Evolutionary conservation across 2,797 vertebrate genomes (phyloP), one percentile per base, ranked within the genome.

Genomic region (Aulostomus chinensis): DNA sequence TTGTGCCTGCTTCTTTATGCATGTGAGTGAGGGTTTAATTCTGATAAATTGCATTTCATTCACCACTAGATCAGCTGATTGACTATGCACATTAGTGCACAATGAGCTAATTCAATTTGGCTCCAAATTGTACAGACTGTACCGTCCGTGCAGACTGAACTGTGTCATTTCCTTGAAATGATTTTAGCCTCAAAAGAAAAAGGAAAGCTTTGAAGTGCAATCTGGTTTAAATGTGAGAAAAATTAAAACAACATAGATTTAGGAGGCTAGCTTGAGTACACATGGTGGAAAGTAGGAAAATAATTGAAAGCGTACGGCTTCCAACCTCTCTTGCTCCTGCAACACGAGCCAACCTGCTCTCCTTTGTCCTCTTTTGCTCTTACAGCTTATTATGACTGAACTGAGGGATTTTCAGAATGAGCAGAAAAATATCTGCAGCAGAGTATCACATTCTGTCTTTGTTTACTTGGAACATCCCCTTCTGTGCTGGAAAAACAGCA

Each of bases 401-500:
- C 9, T 48, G 24, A 54, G 17, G 17, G 10, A 34, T 41, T 58
- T 54, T 59, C 25, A 30, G 18, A 42, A 25, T 4, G 0, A 40
- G 14, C 21, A 15, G 14, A 36, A 65, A 56, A 57, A 42, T 12
- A 47, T 20, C 9, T 9, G 8, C 17, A 13, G 12, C 18, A 12
- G 18, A 18, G 17, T 13, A 15, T 17, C 5, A 28, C 8, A 8
- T n/a, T 31, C 15, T 43, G 26, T 20, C 26, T 29, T 20, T 65
- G 10, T 53, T 11, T 10, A 66, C 31, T 42, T 42, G 12, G 34
- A 69, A 63, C 4, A 0, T 53, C 50, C 35, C 37, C 60, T 76
- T 59, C 66, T 79, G 69, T 42, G 52, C 30, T 54, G 57, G 56
- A 15, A 35, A 46, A 57, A 50, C 48, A 16, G 55, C 58, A 9